phyloP scores from a whole-genome alignment of 92 coral and sea anemone genomes.

The Phenganax subtilis region DNA sequence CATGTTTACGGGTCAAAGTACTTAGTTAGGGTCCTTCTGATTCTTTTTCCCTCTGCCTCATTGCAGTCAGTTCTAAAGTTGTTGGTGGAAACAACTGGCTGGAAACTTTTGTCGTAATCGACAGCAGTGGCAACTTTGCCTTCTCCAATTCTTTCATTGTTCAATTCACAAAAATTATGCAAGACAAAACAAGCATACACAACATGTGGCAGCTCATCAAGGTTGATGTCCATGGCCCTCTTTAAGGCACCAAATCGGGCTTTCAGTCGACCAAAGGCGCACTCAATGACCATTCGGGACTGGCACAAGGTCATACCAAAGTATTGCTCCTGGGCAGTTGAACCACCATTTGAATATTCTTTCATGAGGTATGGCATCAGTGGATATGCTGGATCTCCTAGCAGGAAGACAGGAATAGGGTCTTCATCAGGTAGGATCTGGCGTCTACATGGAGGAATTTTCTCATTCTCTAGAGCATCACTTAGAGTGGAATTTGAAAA shows the following conservation, averaged over 20 bases:
- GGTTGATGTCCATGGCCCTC: conserved; percentile 25
- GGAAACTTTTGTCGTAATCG: conserved; percentile 11
- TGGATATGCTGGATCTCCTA: too few species aligned
- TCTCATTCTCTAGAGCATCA: too few species aligned
- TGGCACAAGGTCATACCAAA: too few species aligned
- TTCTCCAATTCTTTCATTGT: conserved; percentile 22
- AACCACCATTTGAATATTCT: too few species aligned
- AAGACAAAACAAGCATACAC: conserved; percentile 58
- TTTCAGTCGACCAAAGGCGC: not conserved
- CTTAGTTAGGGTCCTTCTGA: conserved; percentile 42
- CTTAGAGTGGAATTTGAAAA: too few species aligned
- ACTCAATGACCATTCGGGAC: too few species aligned
- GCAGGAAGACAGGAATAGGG: too few species aligned
- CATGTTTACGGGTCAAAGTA: not conserved
- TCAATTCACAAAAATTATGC: conserved; percentile 38
- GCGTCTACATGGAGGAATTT: too few species aligned
- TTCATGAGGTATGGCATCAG: too few species aligned
- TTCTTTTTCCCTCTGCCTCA: conserved; percentile 52
- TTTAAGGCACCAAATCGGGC: conserved; percentile 8
- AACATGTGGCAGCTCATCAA: conserved; percentile 28
- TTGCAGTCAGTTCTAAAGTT: conserved; percentile 45
- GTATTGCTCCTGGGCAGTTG: too few species aligned
- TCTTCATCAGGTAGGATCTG: too few species aligned
- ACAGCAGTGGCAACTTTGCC: conserved; percentile 14
- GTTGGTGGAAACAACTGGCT: conserved; percentile 30